Base-by-base conservation (phyloP, 1,140 invertebrate species). In the Ceratina calcarata region DNA sequence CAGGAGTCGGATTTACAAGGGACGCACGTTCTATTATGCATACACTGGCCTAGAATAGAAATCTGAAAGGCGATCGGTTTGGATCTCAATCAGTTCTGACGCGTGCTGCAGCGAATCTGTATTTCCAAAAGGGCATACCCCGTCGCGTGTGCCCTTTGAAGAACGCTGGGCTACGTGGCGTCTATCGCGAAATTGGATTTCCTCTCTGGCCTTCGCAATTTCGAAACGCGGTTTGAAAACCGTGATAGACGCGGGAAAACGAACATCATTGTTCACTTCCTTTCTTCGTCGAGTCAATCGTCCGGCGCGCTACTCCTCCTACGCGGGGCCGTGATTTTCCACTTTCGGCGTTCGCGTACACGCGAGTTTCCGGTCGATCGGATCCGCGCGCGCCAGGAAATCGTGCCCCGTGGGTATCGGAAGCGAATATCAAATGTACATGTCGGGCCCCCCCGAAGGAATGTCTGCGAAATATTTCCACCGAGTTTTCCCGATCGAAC, bases 161-260 rank as follows among this genome's bases (percentile, higher is more conserved):
- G 32, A 37, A 37, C 32, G 32, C 77, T 64, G 27, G 45, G 53
- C 60, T 68, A 20, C 58, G 61, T 58, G 61, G 57, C 85, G 83
- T 88, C 86, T 84, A 75, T 70, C 76, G 62, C 62, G 27, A 80
- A 86, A 87, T 86, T 85, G 80, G 60, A 84, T 84, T 84, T 81
- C 55, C 84, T 72, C 37, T 58, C 67, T 32, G 64, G 65, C 20
- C 57, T 58, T 12, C 66, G 55, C 70, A 51, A 78, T 78, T 78
- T 32, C 15, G 45, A 60, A 58, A 55, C 74, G 67, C 68, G 16
- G 45, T 24, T 61, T 16, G 71, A 20, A 20, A 32, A 60, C 15
- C 32, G 18, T 4, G 53, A n/a, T 49, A 15, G 53, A 18, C n/a
- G 58, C 20, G 45, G 18, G 45, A 20, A 20, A 58, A n/a, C 1